Percentiles rank a stretch among this genome's conserved stretches.
Evolutionary conservation across 2,888 invertebrate genomes (phyloP).

Genomic region (Rhogogaster chlorosoma): DNA sequence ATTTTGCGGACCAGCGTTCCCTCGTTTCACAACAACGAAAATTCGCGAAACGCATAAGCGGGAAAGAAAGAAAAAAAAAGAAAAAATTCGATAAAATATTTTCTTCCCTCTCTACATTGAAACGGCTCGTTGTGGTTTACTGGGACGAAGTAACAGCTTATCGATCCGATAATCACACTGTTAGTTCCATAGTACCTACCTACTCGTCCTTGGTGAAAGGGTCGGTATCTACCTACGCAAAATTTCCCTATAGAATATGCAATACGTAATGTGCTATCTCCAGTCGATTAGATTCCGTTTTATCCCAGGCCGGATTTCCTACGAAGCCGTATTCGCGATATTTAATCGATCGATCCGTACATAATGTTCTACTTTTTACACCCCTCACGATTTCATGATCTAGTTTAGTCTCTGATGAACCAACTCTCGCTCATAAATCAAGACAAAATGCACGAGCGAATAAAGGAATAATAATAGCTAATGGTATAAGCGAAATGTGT

Average conservation of each 20-base stretch:
- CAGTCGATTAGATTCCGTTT: conserved; percentile 13
- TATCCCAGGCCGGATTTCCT: neutral
- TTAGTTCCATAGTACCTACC: neutral
- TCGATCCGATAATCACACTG: neutral
- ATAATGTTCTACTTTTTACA: neutral
- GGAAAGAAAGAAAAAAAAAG: too few species aligned
- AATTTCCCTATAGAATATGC: neutral
- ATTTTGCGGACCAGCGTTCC: neutral
- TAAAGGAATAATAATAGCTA: neutral
- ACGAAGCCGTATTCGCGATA: neutral
- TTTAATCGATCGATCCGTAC: neutral
- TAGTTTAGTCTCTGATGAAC: neutral
- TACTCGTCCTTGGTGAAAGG: neutral
- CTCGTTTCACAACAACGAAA: neutral
- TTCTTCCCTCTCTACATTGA: neutral
- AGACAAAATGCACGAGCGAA: neutral
- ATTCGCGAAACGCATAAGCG: neutral
- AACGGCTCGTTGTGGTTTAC: neutral
- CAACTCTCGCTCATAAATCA: neutral
- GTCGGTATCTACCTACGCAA: neutral
- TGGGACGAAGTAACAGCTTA: neutral
- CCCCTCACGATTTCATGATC: neutral
- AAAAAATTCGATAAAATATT: neutral
- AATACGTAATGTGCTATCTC: conserved; percentile 3
- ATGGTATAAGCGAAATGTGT: neutral